These are phyloP conservation scores for Philantomba maxwellii DNA, from an alignment of 2,113 vertebrate genomes.

Conservation along the genomic window DNA sequence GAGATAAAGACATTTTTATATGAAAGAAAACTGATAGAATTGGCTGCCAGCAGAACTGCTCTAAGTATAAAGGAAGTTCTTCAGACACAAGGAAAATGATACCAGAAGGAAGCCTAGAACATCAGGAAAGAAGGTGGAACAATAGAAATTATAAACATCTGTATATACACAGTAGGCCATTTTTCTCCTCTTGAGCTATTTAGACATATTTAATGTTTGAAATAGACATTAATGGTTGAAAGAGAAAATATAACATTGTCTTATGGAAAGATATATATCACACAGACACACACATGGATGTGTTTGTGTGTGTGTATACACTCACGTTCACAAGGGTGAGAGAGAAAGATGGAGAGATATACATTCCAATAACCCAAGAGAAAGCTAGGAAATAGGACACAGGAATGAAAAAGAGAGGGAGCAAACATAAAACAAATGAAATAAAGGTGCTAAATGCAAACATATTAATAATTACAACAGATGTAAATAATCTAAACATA, in stretches of 20 bases:
- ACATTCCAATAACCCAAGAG: neutral
- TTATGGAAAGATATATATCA: neutral
- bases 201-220: neutral
- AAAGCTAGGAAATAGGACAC: neutral
- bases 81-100: neutral
- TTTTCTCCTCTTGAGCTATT: neutral
- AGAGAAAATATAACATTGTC: neutral
- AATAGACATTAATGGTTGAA: neutral
- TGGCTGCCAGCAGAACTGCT: neutral
- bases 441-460: neutral
- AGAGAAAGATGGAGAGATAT: neutral
- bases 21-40: neutral
- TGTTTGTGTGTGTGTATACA: neutral
- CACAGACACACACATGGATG: neutral
- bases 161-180: neutral
- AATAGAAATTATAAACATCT: constrained; percentile 20
- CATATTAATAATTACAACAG: neutral
- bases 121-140: neutral
- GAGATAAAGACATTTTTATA: constrained; percentile 6
- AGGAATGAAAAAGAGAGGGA: neutral
- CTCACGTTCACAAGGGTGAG: neutral
- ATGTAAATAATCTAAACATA: neutral
- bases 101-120: neutral
- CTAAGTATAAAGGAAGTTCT: neutral
- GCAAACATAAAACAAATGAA: neutral